Conservation (phyloP, 1,140 invertebrate species). For the Musca domestica region DNA sequence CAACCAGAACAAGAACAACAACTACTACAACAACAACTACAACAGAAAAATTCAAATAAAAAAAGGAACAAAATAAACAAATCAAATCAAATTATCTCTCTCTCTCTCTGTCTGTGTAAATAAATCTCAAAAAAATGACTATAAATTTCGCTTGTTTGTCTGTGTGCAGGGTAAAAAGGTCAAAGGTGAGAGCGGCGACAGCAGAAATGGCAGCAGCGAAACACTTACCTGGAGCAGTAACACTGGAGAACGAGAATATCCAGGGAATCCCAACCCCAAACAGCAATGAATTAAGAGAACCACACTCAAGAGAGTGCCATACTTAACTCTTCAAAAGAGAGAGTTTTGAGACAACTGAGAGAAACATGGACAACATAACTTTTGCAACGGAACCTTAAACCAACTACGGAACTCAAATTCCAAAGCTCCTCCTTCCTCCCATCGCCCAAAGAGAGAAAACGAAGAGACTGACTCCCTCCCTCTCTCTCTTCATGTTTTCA, state of each 20-base stretch:
- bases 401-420: not conserved
- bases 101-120: not conserved
- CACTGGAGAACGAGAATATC: not conserved
- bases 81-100: constrained; percentile 23
- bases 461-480: no score
- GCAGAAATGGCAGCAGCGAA: not conserved
- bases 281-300: no score
- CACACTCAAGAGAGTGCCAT: no score
- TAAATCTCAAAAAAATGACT: constrained; percentile 11
- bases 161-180: constrained; percentile 51
- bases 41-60: constrained; percentile 34
- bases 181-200: not conserved
- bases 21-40: constrained; percentile 31
- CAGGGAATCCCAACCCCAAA: not conserved
- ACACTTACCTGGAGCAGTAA: not conserved
- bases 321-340: not conserved
- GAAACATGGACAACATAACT: not conserved
- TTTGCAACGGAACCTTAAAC: not conserved
- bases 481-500: not conserved
- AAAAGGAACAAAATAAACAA: constrained; percentile 32
- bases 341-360: not conserved
- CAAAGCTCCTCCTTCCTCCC: no score
- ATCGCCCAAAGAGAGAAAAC: no score
- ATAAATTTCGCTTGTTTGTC: constrained; percentile 51
- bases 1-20: constrained; percentile 29